Conservation (phyloP, 1,140 invertebrate genomes). For the Berghia stephanieae region DNA sequence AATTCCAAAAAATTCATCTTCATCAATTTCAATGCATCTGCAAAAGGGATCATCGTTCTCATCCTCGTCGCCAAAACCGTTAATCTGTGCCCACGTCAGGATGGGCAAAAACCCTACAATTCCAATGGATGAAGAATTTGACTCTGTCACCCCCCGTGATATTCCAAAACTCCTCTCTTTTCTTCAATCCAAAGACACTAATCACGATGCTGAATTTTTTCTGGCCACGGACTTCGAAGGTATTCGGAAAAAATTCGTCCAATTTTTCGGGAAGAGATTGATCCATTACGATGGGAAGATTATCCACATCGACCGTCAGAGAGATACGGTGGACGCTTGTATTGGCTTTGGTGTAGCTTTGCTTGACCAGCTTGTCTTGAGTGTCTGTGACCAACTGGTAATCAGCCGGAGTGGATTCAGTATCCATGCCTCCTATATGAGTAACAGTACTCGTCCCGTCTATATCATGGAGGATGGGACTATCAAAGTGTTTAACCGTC, state of each 20-base stretch:
- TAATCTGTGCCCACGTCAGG: conserved; percentile 44
- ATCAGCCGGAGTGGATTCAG: conserved; percentile 39
- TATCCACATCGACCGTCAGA: conserved; percentile 40
- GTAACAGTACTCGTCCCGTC: conserved; percentile 9
- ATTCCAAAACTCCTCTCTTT: conserved; percentile 36
- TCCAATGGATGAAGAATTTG: conserved; percentile 30
- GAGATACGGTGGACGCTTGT: conserved; percentile 19
- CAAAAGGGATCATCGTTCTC: neutral
- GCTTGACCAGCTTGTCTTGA: conserved; percentile 41
- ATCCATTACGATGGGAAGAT: conserved; percentile 36
- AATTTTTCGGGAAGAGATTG: conserved; percentile 25
- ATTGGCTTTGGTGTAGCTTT: conserved; percentile 35
- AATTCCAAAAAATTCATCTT: neutral
- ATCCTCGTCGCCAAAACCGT: neutral
- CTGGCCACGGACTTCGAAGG: conserved; percentile 39
- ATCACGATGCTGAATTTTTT: conserved; percentile 32
- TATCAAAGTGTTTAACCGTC: neutral
- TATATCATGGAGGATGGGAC: conserved; percentile 10
- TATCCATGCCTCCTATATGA: conserved; percentile 17
- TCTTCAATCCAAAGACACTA: conserved; percentile 18
- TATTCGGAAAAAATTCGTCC: conserved; percentile 19
- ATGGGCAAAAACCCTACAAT: conserved; percentile 40
- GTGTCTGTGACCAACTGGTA: conserved; percentile 41
- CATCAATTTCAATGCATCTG: neutral
- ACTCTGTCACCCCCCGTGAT: conserved; percentile 1